These are phyloP conservation scores for Pterobdella sp. DNA, from an alignment of 2,888 invertebrate genomes.

Conservation along the genomic window DNA sequence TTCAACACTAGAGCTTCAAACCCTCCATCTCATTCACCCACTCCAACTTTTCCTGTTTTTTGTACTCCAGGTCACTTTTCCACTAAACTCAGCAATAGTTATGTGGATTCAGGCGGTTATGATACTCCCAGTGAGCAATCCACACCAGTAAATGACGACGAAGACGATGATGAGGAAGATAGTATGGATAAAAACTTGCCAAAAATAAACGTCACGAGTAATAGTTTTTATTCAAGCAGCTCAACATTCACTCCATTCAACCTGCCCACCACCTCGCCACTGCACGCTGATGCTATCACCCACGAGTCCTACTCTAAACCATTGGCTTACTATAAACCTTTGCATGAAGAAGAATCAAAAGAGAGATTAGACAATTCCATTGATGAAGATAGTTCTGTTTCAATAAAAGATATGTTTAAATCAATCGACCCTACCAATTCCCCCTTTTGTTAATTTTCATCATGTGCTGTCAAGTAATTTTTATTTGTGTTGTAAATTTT, in stretches of 20 bases:
- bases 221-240: not conserved
- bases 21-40: not conserved
- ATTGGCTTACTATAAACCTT: not conserved
- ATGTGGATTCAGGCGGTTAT: not conserved
- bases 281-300: not conserved
- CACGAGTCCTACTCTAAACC: not conserved
- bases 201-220: not conserved
- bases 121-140: slow-evolving; percentile 10
- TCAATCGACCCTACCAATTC: slow-evolving; percentile 52
- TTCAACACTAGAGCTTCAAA: not conserved
- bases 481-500: slow-evolving; percentile 44
- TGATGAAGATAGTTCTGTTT: not conserved
- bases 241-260: not conserved
- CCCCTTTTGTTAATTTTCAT: slow-evolving; percentile 47
- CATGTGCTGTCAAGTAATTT: too few species aligned
- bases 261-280: slow-evolving; percentile 11
- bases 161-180: slow-evolving; percentile 19
- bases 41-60: not conserved
- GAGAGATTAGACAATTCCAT: not conserved
- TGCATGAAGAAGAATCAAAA: not conserved
- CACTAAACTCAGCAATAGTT: not conserved
- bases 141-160: slow-evolving; percentile 3
- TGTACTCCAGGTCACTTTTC: not conserved
- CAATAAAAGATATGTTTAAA: slow-evolving; percentile 50
- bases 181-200: not conserved